These are phyloP conservation scores for Lagocephalus sceleratus DNA, from an alignment of 2,797 vertebrate species.

Conservation along the genomic window DNA sequence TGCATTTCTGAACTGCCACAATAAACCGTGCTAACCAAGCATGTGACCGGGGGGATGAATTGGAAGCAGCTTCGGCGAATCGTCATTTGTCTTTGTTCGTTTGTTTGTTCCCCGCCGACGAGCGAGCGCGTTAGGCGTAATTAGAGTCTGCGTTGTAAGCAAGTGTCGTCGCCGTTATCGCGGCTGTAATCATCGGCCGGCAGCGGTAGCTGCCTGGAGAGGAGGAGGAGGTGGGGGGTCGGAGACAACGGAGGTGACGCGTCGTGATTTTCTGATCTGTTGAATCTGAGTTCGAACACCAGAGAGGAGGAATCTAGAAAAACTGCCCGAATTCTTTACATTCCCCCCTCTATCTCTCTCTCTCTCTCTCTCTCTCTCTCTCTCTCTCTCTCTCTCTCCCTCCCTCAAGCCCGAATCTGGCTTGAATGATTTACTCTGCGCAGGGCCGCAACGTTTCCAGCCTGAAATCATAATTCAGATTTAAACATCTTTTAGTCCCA, in stretches of 20 bases:
- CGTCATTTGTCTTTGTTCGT: not conserved
- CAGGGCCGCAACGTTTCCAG: conserved; percentile 10
- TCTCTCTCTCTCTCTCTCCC: not conserved
- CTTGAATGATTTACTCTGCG: conserved; percentile 26
- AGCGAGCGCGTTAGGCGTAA: not conserved
- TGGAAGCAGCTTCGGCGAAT: not conserved
- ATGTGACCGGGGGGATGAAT: not conserved
- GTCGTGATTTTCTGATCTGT: too few relatives aligned
- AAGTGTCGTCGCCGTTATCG: not conserved
- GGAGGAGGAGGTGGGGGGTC: too few relatives aligned
- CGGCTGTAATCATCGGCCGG: not conserved
- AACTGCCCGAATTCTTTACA: not conserved
- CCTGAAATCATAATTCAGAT: conserved; percentile 41
- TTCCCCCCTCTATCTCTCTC: too few relatives aligned
- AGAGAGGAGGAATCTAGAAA: not conserved
- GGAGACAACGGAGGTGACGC: not conserved
- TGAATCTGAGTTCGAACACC: not conserved
- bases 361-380: not conserved
- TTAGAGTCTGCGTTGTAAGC: not conserved
- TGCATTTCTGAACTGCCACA: too few relatives aligned
- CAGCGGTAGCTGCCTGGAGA: not conserved
- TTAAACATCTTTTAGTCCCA: conserved; percentile 24
- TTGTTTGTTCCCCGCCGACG: not conserved
- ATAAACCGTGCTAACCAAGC: too few relatives aligned
- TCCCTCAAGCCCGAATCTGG: conserved; percentile 3